Conservation (phyloP, 1,140 invertebrate species). For the Pseudomyrmex flavicornis region DNA sequence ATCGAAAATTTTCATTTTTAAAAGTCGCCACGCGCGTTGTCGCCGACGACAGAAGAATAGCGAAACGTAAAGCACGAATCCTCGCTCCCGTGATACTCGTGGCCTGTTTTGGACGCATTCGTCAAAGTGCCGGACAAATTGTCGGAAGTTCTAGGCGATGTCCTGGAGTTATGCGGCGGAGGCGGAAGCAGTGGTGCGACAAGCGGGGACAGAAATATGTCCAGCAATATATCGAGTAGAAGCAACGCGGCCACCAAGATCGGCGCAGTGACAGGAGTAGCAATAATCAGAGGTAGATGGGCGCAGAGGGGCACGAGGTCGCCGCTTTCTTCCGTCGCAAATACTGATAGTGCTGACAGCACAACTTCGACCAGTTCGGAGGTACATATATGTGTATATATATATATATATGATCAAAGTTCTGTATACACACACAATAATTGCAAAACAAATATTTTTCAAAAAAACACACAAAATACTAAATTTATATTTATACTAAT, state of each 20-base stretch:
- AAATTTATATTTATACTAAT: too few species aligned
- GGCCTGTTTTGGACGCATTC: slow-evolving; percentile 76
- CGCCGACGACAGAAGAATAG: background rate
- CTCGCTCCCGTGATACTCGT: background rate
- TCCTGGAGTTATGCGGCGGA: slow-evolving; percentile 81
- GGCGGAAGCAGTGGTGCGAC: slow-evolving; percentile 12
- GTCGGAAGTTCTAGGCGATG: slow-evolving; percentile 82
- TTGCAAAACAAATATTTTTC: background rate
- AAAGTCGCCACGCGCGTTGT: background rate
- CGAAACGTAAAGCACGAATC: background rate
- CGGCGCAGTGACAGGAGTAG: slow-evolving; percentile 80
- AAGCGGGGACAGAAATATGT: slow-evolving; percentile 59
- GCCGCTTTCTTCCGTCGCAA: slow-evolving; percentile 76
- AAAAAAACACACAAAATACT: too few species aligned
- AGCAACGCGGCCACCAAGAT: slow-evolving; percentile 75
- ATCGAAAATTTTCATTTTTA: background rate
- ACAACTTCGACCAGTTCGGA: slow-evolving; percentile 80
- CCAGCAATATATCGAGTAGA: slow-evolving; percentile 62
- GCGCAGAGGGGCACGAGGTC: slow-evolving; percentile 75
- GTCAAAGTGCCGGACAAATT: slow-evolving; percentile 83
- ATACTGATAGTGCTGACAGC: slow-evolving; percentile 81
- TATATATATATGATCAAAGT: background rate
- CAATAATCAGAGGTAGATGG: slow-evolving; percentile 81
- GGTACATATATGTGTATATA: slow-evolving; percentile 70
- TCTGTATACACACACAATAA: background rate